Evolutionary conservation across 1,140 invertebrate genomes (phyloP).

Genomic region (Platorchestia sp.): DNA sequence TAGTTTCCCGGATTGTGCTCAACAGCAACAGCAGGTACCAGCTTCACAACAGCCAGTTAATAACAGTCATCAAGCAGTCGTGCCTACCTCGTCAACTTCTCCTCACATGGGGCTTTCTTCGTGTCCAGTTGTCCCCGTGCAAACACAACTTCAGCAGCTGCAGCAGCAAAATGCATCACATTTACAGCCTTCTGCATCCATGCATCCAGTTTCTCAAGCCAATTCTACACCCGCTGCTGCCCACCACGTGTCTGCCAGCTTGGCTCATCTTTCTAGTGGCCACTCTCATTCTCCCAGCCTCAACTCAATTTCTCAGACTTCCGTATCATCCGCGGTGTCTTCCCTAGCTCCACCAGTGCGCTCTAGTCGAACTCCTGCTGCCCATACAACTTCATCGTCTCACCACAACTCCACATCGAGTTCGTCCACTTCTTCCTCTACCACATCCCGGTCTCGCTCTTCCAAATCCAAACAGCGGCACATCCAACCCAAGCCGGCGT

Average conservation of each 20-base stretch:
- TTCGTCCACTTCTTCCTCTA: constrained; percentile 63
- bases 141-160: background rate
- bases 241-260: constrained; percentile 69
- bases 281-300: constrained; percentile 65
- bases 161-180: constrained; percentile 63
- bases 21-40: constrained; percentile 62
- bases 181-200: constrained; percentile 70
- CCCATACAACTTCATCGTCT: constrained; percentile 66
- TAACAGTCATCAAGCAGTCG: constrained; percentile 67
- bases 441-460: constrained; percentile 62
- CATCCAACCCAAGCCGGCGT: constrained; percentile 67
- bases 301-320: constrained; percentile 3
- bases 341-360: constrained; percentile 58
- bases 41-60: background rate
- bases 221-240: constrained; percentile 71
- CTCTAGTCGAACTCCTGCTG: constrained; percentile 63
- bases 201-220: constrained; percentile 64
- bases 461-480: constrained; percentile 63
- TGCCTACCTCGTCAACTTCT: constrained; percentile 68
- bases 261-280: constrained; percentile 65
- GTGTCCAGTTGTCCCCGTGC: background rate
- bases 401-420: constrained; percentile 66
- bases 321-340: background rate
- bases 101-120: constrained; percentile 56
- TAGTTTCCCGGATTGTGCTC: constrained; percentile 69